These are phyloP conservation scores for Pandion haliaetus DNA, from an alignment of 2,113 vertebrate species.

Conservation along the genomic window DNA sequence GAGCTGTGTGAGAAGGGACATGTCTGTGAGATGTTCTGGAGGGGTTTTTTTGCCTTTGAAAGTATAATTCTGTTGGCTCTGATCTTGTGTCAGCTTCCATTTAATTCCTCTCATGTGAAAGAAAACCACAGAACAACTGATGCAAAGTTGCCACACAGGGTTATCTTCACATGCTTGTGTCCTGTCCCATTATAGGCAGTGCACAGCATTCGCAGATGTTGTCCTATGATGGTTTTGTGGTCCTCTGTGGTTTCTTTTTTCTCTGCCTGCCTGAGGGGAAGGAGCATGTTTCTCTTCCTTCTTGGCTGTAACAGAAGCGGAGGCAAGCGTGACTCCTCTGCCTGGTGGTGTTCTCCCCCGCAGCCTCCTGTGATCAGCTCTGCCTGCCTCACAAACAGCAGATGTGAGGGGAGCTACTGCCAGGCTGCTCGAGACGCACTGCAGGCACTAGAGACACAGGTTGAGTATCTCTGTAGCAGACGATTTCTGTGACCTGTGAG, in stretches of 20 bases:
- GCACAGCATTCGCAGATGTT: background rate
- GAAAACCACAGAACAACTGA: background rate
- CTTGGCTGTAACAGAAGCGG: background rate
- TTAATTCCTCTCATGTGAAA: background rate
- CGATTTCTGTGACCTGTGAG: background rate
- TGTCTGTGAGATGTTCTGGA: background rate
- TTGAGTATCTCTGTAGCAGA: background rate
- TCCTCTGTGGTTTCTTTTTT: background rate
- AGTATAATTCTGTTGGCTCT: background rate
- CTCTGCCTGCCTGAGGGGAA: background rate
- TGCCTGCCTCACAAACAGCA: background rate
- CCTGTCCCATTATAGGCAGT: background rate
- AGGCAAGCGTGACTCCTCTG: background rate
- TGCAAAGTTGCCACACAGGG: background rate
- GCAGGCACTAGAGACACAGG: background rate
- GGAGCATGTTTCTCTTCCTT: background rate
- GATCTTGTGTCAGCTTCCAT: background rate
- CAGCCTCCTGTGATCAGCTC: background rate
- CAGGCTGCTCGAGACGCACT: background rate
- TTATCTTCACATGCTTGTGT: background rate
- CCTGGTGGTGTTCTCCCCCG: background rate
- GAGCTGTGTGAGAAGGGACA: background rate
- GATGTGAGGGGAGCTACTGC: background rate
- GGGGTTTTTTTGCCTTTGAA: background rate
- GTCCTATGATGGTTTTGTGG: background rate